Conservation (phyloP, 2,113 vertebrate genomes). For the Daboia siamensis region DNA sequence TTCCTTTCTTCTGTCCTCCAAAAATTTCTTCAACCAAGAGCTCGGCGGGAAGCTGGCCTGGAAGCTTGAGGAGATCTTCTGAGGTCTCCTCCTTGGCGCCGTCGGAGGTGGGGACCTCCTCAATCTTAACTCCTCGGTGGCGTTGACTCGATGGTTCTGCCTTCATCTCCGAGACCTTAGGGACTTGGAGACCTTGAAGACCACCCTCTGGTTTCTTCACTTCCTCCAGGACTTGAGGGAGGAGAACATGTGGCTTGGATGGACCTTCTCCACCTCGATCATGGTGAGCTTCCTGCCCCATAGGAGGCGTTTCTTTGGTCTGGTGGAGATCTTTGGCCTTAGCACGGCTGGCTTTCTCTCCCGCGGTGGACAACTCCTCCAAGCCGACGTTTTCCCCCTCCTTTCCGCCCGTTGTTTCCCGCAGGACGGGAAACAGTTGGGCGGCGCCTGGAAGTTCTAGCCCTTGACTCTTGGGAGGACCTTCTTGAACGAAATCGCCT, state of each 20-base stretch:
- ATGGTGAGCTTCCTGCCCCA: neutral
- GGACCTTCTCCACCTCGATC: accelerated
- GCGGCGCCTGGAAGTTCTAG: neutral
- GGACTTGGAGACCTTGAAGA: conserved; percentile 4
- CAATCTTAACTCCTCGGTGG: accelerated
- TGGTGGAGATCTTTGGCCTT: neutral
- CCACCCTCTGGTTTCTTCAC: neutral
- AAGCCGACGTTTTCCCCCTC: neutral
- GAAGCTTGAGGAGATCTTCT: accelerated
- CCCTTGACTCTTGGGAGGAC: neutral
- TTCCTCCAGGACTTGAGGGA: neutral
- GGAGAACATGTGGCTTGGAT: neutral
- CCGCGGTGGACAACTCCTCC: neutral
- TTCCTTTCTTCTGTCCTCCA: accelerated
- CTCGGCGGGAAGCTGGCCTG: neutral
- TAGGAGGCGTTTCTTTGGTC: accelerated
- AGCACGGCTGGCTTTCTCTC: neutral
- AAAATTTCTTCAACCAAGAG: neutral
- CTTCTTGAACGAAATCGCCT: neutral
- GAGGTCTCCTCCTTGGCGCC: neutral
- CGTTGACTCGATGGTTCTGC: neutral
- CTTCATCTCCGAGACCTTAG: neutral
- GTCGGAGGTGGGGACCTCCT: accelerated
- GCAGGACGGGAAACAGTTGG: neutral
- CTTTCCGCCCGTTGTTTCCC: neutral